phyloP scores from a whole-genome alignment of 2,113 vertebrate genomes.

The Alligator sinensis region DNA sequence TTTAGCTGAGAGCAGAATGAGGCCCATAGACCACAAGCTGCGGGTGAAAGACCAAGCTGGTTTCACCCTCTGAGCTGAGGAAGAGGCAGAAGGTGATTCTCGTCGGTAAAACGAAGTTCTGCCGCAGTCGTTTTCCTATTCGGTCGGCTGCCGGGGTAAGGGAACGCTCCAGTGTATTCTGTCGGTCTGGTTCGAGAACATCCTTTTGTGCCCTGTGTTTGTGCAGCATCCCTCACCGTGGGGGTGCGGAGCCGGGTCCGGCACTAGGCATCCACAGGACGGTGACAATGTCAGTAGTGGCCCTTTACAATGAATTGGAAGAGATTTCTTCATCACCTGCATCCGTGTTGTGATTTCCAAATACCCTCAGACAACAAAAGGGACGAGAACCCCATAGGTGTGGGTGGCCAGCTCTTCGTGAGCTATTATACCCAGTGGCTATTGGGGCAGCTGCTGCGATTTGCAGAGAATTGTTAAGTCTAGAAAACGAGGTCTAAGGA shows the following conservation, averaged over 20 bases:
- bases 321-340: not conserved
- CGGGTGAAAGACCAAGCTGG: rapidly evolving
- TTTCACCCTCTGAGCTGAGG: not conserved
- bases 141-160: conserved; percentile 7
- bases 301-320: not conserved
- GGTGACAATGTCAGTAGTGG: not conserved
- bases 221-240: not conserved
- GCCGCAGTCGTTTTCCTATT: not conserved
- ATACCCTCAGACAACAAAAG: not conserved
- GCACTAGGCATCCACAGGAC: not conserved
- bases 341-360: not conserved
- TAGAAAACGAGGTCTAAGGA: not conserved
- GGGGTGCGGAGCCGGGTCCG: not conserved
- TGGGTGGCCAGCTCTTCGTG: not conserved
- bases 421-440: not conserved
- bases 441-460: not conserved
- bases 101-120: too few species aligned
- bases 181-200: not conserved
- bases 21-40: not conserved
- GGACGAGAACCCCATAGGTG: not conserved
- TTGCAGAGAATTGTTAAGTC: not conserved
- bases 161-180: not conserved
- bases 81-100: not conserved
- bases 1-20: rapidly evolving
- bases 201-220: not conserved